Conservation (phyloP, 2,888 invertebrate genomes). For the Nebria salina region DNA sequence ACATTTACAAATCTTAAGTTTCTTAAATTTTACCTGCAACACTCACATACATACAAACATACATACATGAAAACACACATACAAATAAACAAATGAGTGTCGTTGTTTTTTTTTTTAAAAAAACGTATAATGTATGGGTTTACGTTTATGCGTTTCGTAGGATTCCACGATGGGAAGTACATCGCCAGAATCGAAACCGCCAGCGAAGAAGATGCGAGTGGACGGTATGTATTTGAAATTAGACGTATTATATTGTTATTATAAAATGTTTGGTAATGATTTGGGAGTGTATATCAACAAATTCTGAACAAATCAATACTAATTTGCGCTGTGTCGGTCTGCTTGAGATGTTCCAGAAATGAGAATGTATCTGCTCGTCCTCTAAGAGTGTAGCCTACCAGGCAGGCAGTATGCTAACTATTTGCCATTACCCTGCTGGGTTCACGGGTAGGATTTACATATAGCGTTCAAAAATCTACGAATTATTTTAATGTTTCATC, state of each 20-base stretch:
- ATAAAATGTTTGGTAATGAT: conserved; percentile 16
- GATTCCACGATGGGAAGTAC: conserved; percentile 15
- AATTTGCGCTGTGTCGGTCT: conserved; percentile 64
- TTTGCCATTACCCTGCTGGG: conserved; percentile 61
- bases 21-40: too few species aligned
- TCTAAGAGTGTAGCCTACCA: conserved; percentile 57
- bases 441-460: conserved; percentile 63
- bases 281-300: conserved; percentile 50
- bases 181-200: conserved; percentile 41
- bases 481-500: neutral
- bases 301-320: conserved; percentile 59
- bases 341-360: conserved; percentile 66
- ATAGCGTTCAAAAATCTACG: conserved; percentile 46
- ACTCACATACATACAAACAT: too few species aligned
- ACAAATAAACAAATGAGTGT: too few species aligned
- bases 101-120: neutral
- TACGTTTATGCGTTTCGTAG: conserved; percentile 8
- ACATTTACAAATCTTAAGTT: too few species aligned
- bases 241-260: conserved; percentile 50
- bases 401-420: conserved; percentile 47
- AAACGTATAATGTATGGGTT: neutral
- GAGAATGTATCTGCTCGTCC: conserved; percentile 60
- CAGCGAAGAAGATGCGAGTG: conserved; percentile 52
- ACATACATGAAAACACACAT: too few species aligned
- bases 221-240: conserved; percentile 57